phyloP scores from a whole-genome alignment of 2,797 vertebrate species.

The Allenopithecus nigroviridis region DNA sequence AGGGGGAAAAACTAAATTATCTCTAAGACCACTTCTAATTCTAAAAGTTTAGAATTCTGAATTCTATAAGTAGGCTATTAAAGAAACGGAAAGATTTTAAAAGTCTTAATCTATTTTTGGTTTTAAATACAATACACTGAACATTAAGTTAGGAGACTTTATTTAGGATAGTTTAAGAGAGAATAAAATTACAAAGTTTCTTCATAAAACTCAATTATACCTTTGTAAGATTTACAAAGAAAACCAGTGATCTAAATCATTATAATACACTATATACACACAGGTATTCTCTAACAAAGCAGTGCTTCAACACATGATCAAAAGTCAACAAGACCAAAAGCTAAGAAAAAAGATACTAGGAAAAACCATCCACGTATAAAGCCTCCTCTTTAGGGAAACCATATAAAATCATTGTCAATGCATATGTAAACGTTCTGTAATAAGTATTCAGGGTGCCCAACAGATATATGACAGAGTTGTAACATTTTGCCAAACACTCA shows the following conservation, averaged over 20 bases:
- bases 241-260: slow-evolving; percentile 12
- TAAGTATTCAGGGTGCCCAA: background rate
- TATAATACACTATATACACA: slow-evolving; percentile 8
- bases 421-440: background rate
- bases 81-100: slow-evolving; percentile 26
- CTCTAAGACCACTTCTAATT: background rate
- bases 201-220: slow-evolving; percentile 33
- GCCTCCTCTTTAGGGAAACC: background rate
- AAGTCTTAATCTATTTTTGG: background rate
- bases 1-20: background rate
- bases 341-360: background rate
- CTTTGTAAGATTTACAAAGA: slow-evolving; percentile 9
- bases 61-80: background rate
- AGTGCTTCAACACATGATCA: slow-evolving; percentile 5
- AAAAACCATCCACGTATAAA: slow-evolving; percentile 1
- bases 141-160: background rate
- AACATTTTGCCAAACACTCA: slow-evolving; percentile 1
- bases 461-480: background rate
- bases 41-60: slow-evolving; percentile 33
- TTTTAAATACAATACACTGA: slow-evolving; percentile 34
- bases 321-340: slow-evolving; percentile 25
- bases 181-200: slow-evolving; percentile 17
- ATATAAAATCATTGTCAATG: slow-evolving; percentile 6
- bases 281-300: slow-evolving; percentile 16
- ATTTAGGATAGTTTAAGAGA: background rate